Evolutionary conservation across 2,113 vertebrate genomes (phyloP).

Genomic region (Bambusicola thoracicus): DNA sequence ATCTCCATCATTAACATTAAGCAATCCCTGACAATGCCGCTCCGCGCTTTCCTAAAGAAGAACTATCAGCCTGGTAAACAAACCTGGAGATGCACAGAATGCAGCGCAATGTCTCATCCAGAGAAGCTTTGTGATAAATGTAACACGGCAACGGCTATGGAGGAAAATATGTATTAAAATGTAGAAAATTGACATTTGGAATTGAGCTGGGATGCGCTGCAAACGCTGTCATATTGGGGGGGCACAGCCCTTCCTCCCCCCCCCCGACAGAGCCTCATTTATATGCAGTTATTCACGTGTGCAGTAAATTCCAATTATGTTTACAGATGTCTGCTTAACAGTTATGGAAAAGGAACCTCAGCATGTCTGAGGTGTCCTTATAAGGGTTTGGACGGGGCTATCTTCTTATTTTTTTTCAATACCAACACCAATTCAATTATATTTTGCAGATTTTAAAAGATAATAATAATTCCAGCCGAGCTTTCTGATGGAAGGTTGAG

Average conservation of each 20-base stretch:
- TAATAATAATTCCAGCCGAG: slow-evolving; percentile 22
- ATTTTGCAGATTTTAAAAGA: slow-evolving; percentile 38
- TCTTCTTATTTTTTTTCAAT: neutral
- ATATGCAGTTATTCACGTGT: slow-evolving; percentile 91
- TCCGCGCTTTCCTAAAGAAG: slow-evolving; percentile 10
- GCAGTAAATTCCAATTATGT: slow-evolving; percentile 92
- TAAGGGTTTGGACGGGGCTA: slow-evolving; percentile 29
- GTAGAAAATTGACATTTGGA: slow-evolving; percentile 60
- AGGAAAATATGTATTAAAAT: slow-evolving; percentile 2
- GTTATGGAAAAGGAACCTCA: slow-evolving; percentile 73
- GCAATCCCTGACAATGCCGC: slow-evolving; percentile 4
- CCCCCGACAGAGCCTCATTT: slow-evolving; percentile 71
- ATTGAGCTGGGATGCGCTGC: slow-evolving; percentile 1
- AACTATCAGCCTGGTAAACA: slow-evolving; percentile 1
- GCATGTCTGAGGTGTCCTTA: slow-evolving; percentile 58
- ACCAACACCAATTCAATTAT: slow-evolving; percentile 47
- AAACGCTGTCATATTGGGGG: neutral
- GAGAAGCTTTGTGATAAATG: slow-evolving; percentile 7
- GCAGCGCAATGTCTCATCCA: neutral
- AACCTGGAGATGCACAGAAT: neutral
- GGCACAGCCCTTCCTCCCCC: neutral
- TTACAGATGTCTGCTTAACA: slow-evolving; percentile 90
- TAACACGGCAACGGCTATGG: neutral
- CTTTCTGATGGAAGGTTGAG: slow-evolving; percentile 25
- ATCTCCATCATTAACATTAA: neutral